Conservation (phyloP, 2,888 invertebrate species). For the Melolontha melolontha region DNA sequence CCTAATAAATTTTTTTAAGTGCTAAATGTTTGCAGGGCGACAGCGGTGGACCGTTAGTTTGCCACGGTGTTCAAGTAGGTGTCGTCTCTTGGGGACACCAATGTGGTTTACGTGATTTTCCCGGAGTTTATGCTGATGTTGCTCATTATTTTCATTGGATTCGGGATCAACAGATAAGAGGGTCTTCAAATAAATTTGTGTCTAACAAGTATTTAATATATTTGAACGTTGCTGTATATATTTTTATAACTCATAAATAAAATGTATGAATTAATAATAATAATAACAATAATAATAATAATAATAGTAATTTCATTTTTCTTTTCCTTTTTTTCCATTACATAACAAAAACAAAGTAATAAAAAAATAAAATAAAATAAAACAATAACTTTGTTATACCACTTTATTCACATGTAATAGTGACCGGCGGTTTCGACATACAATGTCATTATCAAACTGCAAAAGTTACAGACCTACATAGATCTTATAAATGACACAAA, state of each 20-base stretch:
- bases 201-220: neutral
- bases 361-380: too few species aligned
- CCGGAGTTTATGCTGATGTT: constrained; percentile 50
- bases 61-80: constrained; percentile 46
- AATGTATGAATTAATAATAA: neutral
- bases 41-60: constrained; percentile 50
- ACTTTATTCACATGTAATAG: too few species aligned
- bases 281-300: too few species aligned
- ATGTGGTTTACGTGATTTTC: constrained; percentile 46
- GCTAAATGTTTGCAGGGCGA: constrained; percentile 47
- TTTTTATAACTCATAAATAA: neutral
- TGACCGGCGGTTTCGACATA: too few species aligned
- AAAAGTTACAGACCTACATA: too few species aligned
- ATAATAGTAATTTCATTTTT: too few species aligned
- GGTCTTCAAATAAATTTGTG: neutral
- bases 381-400: too few species aligned
- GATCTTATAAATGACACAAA: too few species aligned
- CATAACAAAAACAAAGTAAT: too few species aligned
- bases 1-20: neutral
- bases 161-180: constrained; percentile 15
- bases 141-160: constrained; percentile 49
- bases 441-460: too few species aligned
- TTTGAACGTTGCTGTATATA: neutral
- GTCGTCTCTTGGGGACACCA: constrained; percentile 50
- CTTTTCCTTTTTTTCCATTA: too few species aligned